Base-by-base conservation (phyloP, 1,140 invertebrate genomes). In the Gryllus bimaculatus region DNA sequence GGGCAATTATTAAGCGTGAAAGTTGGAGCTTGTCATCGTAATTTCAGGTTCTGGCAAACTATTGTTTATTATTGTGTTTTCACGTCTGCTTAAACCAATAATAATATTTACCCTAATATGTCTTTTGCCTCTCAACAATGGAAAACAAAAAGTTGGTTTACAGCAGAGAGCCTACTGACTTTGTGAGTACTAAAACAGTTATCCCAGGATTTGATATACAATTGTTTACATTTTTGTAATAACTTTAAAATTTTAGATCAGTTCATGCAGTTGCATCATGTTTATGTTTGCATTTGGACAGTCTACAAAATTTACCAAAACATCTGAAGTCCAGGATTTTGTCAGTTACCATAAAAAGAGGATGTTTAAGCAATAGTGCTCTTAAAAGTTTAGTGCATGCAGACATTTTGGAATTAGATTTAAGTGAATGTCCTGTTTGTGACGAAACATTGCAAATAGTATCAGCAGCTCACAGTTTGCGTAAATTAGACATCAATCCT, bases 401-500 rank as follows among this genome's bases (percentile, higher is more conserved):
- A 20, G 20, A 78, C 13, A 39, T 73, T 10, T 39, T n/a, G n/a
- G 26, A 15, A 66, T 15, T 78, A 8, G 20, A 78, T 47, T 73
- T 78, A 48, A 66, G 77, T n/a, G 75, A 76, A 15, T 47, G 26
- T n/a, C 39, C 12, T 48, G 39, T 48, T n/a, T 18, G 75, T 76
- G 77, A 78, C 15, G 20, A 66, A 8, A 54, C 26, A 39, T 15
- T 78, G 26, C n/a, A 26, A 26, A n/a, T 20, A 78, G 66, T 78
- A 49, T 20, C 47, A 26, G 48, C 20, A 21, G 49, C 48, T 49
- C 47, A 7, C 8, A 12, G 66, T 66, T 49, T 78, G 18, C 7
- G 66, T 7, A 73, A 78, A 66, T 54, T 78, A 21, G 21, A 78
- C 66, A 10, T 78, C 13, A 78, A 73, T 47, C 49, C 66, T 26